Evolutionary conservation across 2,113 vertebrate species (phyloP).

Genomic region (Carassius auratus): DNA sequence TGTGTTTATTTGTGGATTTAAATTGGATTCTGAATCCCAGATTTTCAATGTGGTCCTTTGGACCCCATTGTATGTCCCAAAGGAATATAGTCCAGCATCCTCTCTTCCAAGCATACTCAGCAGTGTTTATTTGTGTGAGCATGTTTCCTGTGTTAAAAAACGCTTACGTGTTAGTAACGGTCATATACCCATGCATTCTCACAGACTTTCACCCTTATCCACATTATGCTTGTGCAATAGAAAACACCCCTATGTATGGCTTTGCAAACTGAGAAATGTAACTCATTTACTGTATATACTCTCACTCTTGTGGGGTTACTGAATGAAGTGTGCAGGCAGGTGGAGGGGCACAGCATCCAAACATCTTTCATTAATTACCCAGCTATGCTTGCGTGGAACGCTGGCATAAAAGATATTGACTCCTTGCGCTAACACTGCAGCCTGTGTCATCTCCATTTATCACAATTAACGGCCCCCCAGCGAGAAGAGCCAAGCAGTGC

Average conservation of each 20-base stretch:
- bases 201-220: constrained; percentile 20
- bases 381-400: constrained; percentile 5
- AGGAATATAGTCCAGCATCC: constrained; percentile 15
- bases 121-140: constrained; percentile 14
- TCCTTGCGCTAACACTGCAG: constrained; percentile 29
- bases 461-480: constrained; percentile 50
- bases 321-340: constrained; percentile 14
- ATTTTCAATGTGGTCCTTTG: neutral
- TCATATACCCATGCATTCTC: neutral
- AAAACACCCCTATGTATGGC: neutral
- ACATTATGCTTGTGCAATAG: neutral
- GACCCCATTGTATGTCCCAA: neutral
- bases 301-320: constrained; percentile 7
- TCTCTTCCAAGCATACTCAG: constrained; percentile 21
- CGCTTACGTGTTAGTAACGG: neutral
- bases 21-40: neutral
- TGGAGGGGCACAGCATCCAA: constrained; percentile 5
- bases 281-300: neutral
- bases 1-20: neutral
- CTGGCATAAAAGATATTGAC: constrained; percentile 49
- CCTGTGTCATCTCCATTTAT: constrained; percentile 51
- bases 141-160: constrained; percentile 10
- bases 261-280: neutral
- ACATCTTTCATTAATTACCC: constrained; percentile 46
- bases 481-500: constrained; percentile 23